These are phyloP conservation scores for Eurystomus glaucurus DNA, from an alignment of 2,797 vertebrate genomes.

Conservation along the genomic window DNA sequence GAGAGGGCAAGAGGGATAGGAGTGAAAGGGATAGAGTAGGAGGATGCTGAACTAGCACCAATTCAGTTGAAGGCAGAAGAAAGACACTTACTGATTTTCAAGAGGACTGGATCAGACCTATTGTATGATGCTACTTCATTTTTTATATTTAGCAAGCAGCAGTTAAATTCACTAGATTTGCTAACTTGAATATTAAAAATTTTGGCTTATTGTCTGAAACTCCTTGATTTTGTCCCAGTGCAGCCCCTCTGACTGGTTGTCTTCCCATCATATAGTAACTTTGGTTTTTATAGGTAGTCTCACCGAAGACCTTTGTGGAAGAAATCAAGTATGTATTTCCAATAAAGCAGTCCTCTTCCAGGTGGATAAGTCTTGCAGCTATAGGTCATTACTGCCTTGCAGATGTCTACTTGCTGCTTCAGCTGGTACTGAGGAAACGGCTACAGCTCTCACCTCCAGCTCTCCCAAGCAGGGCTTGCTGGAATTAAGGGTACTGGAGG, in stretches of 20 bases:
- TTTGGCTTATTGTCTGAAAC: background rate
- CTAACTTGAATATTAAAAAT: background rate
- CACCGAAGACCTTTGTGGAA: background rate
- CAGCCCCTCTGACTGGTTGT: background rate
- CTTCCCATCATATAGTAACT: background rate
- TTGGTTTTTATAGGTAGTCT: background rate
- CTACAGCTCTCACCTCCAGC: rapidly evolving
- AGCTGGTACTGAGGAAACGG: background rate
- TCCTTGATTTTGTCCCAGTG: background rate
- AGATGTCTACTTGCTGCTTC: background rate
- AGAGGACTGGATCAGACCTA: background rate
- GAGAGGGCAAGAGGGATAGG: background rate
- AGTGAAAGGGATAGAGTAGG: background rate
- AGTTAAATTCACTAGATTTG: background rate
- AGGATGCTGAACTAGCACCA: background rate
- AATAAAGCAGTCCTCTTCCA: background rate
- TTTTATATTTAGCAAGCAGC: background rate
- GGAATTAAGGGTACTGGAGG: rapidly evolving
- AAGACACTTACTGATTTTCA: background rate
- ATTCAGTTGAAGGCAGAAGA: background rate
- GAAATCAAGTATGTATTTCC: background rate
- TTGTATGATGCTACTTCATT: background rate
- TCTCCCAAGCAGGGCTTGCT: background rate
- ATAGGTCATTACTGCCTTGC: background rate
- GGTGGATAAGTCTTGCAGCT: background rate